Conservation (phyloP, 2,888 invertebrate species). For the Monochamus alternatus region DNA sequence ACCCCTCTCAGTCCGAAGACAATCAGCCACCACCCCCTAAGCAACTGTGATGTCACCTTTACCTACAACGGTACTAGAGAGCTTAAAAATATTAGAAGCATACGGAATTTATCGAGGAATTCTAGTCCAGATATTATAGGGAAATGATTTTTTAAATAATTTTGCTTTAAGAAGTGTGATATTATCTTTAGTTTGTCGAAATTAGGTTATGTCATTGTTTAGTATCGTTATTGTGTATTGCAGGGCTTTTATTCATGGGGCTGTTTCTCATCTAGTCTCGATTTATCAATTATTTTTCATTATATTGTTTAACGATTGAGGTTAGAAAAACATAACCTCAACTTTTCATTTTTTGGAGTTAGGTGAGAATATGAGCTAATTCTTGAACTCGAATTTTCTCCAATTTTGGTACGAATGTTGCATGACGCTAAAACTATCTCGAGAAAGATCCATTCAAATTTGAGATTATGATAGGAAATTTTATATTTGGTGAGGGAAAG, state of each 20-base stretch:
- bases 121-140: constrained; percentile 63
- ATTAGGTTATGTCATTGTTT: constrained; percentile 22
- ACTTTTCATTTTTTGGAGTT: not conserved
- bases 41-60: constrained; percentile 86
- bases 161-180: constrained; percentile 40
- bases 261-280: not conserved
- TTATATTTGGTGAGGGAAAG: not conserved
- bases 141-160: constrained; percentile 53
- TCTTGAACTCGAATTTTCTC: constrained; percentile 13
- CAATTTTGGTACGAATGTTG: constrained; percentile 11
- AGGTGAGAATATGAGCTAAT: not conserved
- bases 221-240: constrained; percentile 16
- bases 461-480: constrained; percentile 8
- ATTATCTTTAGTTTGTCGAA: constrained; percentile 37
- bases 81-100: constrained; percentile 79
- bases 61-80: constrained; percentile 87
- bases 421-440: not conserved
- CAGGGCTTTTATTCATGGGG: not conserved
- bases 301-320: not conserved
- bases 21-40: constrained; percentile 77
- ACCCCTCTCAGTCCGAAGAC: constrained; percentile 75
- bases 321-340: not conserved
- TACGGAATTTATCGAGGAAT: constrained; percentile 58
- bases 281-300: not conserved
- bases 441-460: not conserved